Evolutionary conservation across 2,797 vertebrate species (phyloP).

Genomic region (Cichlasoma orientale): DNA sequence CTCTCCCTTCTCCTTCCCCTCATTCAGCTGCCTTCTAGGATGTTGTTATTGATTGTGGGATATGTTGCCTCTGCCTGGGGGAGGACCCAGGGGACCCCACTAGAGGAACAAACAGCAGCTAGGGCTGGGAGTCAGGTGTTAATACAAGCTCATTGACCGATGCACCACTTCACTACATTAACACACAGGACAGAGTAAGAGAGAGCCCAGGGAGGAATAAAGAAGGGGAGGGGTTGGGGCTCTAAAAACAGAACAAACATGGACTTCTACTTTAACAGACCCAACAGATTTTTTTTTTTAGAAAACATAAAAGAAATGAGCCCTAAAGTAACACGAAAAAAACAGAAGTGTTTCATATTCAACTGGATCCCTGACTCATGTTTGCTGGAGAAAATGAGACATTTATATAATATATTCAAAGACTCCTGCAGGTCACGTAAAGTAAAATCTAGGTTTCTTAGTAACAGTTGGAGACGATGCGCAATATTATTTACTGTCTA

Average conservation of each 20-base stretch:
- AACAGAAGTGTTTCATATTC: constrained; percentile 14
- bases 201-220: constrained; percentile 43
- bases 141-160: constrained; percentile 83
- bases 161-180: constrained; percentile 80
- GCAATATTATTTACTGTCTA: constrained; percentile 43
- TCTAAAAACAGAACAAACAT: constrained; percentile 42
- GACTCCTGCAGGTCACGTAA: constrained; percentile 10
- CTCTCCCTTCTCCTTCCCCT: background rate
- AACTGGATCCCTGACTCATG: constrained; percentile 26
- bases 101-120: constrained; percentile 74
- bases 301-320: background rate
- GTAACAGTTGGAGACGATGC: constrained; percentile 13
- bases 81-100: constrained; percentile 69
- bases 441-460: background rate
- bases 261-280: constrained; percentile 12
- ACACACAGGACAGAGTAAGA: constrained; percentile 62
- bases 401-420: constrained; percentile 8
- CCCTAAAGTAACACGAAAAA: constrained; percentile 6
- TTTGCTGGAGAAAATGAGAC: constrained; percentile 5
- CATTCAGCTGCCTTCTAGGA: constrained; percentile 59
- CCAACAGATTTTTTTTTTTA: background rate
- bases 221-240: constrained; percentile 13
- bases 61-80: constrained; percentile 67
- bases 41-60: constrained; percentile 78
- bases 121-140: constrained; percentile 79